Base-by-base conservation (phyloP, 2,888 invertebrate species). In the Rotaria macrura region DNA sequence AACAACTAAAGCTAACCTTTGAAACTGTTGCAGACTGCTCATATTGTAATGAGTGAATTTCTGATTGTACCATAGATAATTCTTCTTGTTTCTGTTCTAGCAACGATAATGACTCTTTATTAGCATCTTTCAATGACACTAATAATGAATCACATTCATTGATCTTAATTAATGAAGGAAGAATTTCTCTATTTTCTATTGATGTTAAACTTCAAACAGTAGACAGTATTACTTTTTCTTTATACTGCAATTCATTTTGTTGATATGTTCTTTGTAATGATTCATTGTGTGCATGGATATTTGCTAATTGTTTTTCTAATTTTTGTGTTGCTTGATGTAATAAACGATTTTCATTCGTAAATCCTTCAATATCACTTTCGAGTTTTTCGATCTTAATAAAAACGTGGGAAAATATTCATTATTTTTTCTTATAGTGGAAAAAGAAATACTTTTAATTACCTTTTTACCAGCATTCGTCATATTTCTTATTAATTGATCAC, bases 291-390 rank as follows among this genome's bases (percentile, higher is more conserved):
- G 25, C 25, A 43, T 79, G 43, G 25, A 43, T 20, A 79, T 43
- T 40, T 40, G 43, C n/a, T 79, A 79, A 79, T 79, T 79, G 79
- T 43, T 79, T 40, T 79, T 79, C 79, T 38, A 79, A n/a, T 43
- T 79, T 79, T 43, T 79, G 79, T 43, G 43, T 43, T 79, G 38
- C 25, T 79, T 79, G 79, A 79, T 79, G 14, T 25, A 79, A 43
- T 43, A n/a, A 10, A 79, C 79, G 43, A 79, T 38, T 40, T 79
- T 79, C 79, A 43, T 79, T n/a, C 0, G 23, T 43, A 79, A 43
- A 43, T 79, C 25, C n/a, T 43, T 43, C 79, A 43, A 43, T 40
- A 43, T 79, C 79, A 43, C 12, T 43, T 25, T 79, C 79, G 43
- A 23, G n/a, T 79, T 79, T 79, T 12, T 79, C 79, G 43, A 79